Evolutionary conservation across 53 echinoderm and acorn worm genomes (phyloP).

Genomic region (Arbacia lixula): DNA sequence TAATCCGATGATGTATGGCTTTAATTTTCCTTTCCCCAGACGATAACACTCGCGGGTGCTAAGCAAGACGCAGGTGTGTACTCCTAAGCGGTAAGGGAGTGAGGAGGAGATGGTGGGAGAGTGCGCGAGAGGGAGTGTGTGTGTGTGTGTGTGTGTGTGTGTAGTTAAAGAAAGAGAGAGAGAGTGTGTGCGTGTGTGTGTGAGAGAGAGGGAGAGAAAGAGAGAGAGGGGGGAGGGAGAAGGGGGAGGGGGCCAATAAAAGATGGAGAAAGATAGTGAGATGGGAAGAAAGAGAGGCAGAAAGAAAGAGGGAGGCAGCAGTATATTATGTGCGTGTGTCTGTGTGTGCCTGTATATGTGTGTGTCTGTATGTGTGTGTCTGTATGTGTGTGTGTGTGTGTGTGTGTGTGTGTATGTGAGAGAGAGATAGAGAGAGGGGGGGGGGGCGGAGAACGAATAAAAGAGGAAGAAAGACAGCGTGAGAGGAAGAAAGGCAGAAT

Average conservation of each 20-base stretch:
- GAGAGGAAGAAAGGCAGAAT: no score
- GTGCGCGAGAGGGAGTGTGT: not conserved
- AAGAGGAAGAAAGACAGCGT: no score
- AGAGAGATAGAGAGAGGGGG: no score
- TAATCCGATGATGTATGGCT: constrained; percentile 29
- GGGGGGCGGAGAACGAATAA: no score
- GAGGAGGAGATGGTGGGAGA: not conserved
- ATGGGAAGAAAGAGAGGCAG: no score
- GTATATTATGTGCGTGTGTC: no score
- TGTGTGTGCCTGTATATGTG: no score
- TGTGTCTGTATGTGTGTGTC: no score
- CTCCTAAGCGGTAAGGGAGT: not conserved
- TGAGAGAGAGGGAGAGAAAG: not conserved
- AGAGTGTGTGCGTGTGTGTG: not conserved
- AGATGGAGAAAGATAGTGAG: no score
- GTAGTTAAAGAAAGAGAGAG: not conserved
- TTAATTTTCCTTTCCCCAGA: constrained; percentile 24
- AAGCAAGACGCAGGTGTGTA: constrained; percentile 32
- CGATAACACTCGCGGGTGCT: constrained; percentile 3
- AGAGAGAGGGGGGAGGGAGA: not conserved
- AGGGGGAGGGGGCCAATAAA: not conserved
- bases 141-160: not conserved
- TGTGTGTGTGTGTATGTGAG: no score
- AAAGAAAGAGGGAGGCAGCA: no score
- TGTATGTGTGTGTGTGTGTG: no score